These are phyloP conservation scores for Passer domesticus DNA, from an alignment of 2,113 vertebrate species.

Conservation along the genomic window DNA sequence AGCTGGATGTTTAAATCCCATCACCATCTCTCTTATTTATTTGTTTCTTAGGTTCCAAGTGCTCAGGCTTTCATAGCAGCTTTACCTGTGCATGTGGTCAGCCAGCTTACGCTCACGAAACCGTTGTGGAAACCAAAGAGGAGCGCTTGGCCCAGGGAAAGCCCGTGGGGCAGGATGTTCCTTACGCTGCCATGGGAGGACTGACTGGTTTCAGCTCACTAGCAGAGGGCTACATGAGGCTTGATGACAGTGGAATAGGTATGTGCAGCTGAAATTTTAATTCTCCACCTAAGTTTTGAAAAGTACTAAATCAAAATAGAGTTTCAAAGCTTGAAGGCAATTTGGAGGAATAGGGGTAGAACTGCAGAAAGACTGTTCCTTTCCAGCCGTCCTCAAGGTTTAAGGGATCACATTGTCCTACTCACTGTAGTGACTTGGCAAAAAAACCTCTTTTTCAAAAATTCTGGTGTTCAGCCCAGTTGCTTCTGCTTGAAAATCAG, in stretches of 20 bases:
- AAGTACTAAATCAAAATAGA: not conserved
- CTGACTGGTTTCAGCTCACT: slow-evolving; percentile 90
- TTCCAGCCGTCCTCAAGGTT: not conserved
- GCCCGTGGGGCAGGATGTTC: slow-evolving; percentile 82
- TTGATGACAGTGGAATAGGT: slow-evolving; percentile 81
- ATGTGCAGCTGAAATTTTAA: slow-evolving; percentile 15
- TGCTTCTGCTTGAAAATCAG: not conserved
- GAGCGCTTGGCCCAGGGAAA: slow-evolving; percentile 81
- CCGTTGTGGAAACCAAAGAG: slow-evolving; percentile 84
- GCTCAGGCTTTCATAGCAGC: slow-evolving; percentile 84
- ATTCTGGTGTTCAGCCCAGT: not conserved
- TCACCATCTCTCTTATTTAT: not conserved
- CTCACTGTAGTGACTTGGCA: not conserved
- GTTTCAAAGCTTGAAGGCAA: not conserved
- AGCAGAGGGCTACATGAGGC: slow-evolving; percentile 84
- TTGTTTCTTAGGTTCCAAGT: slow-evolving; percentile 79
- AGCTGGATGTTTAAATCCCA: not conserved
- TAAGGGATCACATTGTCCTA: not conserved
- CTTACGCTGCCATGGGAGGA: slow-evolving; percentile 89
- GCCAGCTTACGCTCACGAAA: slow-evolving; percentile 81
- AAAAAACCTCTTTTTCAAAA: not conserved
- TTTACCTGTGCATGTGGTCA: slow-evolving; percentile 88
- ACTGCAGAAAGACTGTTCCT: not conserved
- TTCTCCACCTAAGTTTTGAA: not conserved
- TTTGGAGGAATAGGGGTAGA: not conserved